Conservation (phyloP, 2,113 vertebrate species). For the Tonatia bakeri region DNA sequence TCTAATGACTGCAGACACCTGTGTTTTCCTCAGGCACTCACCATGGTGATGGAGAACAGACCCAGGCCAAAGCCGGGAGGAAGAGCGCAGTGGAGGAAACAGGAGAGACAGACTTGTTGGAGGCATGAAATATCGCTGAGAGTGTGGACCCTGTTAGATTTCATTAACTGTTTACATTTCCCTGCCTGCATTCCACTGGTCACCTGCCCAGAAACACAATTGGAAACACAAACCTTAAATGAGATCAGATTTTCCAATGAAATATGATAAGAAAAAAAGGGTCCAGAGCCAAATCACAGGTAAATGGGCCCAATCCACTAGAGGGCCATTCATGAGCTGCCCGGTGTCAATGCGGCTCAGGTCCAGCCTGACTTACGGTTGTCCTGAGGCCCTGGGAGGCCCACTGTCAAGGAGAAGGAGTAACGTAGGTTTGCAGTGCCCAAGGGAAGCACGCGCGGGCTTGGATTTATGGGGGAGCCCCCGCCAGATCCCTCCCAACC, state of each 20-base stretch:
- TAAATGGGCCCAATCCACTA: slow-evolving; percentile 31
- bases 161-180: slow-evolving; percentile 63
- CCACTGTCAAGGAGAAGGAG: background rate
- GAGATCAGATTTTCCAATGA: slow-evolving; percentile 63
- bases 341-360: background rate
- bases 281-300: slow-evolving; percentile 45
- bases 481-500: background rate
- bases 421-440: background rate
- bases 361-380: slow-evolving; percentile 16
- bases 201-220: slow-evolving; percentile 63
- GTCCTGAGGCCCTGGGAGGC: slow-evolving; percentile 8
- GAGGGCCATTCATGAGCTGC: background rate
- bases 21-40: slow-evolving; percentile 50
- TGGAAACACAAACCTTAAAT: slow-evolving; percentile 63
- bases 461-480: background rate
- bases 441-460: background rate
- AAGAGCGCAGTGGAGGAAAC: slow-evolving; percentile 34
- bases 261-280: slow-evolving; percentile 41
- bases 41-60: slow-evolving; percentile 66
- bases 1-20: slow-evolving; percentile 60
- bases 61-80: background rate
- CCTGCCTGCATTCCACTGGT: slow-evolving; percentile 67
- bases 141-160: slow-evolving; percentile 36
- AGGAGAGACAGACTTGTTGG: slow-evolving; percentile 36
- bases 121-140: slow-evolving; percentile 39